Base-by-base conservation (phyloP, 2,113 vertebrate species). In the Plectropomus leopardus region DNA sequence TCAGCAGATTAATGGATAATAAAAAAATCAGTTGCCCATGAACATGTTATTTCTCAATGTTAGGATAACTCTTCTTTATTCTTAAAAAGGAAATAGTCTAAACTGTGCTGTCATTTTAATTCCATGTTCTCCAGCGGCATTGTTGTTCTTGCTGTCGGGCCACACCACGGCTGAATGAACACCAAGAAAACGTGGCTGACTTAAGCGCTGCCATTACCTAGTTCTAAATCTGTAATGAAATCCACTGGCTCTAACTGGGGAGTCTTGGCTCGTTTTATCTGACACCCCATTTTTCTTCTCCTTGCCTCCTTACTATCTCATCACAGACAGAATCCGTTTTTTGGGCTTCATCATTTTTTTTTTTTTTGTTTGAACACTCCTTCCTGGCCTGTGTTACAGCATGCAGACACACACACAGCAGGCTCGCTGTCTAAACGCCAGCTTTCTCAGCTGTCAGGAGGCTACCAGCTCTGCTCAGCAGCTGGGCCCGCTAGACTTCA, bases 391-490 rank as follows among this genome's bases (percentile, higher is more conserved):
- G 72, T 76, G 89, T 84, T 82, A 67, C 57, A 84, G 76, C 84
- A 76, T 5, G 54, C 71, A 54, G 47, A 68, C 70, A 75, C 48
- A 57, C 69, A 71, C 59, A 79, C 65, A 69, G 74, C 34, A 66
- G 24, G 2, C 55, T 59, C 5, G 16, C 64, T 69, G 77, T 68
- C 42, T 32, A 40, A 83, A 86, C 24, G 55, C 70, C 77, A 74
- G 72, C 67, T 66, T 82, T 81, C 78, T 76, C 80, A 76, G 78
- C 74, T 86, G 85, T 87, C 89, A 87, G 78, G 74, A 83, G 51
- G 59, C 69, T 61, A 86, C 80, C 67, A 78, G 80, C 80, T 88
- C 78, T 78, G 76, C 63, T 84, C 72, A 64, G 84, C 90, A 93
- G 86, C 87, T 86, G 85, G 74, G 34, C 53, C 78, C 66, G 14